Conservation (phyloP, 1,140 invertebrate species). For the Sycophila sp. region DNA sequence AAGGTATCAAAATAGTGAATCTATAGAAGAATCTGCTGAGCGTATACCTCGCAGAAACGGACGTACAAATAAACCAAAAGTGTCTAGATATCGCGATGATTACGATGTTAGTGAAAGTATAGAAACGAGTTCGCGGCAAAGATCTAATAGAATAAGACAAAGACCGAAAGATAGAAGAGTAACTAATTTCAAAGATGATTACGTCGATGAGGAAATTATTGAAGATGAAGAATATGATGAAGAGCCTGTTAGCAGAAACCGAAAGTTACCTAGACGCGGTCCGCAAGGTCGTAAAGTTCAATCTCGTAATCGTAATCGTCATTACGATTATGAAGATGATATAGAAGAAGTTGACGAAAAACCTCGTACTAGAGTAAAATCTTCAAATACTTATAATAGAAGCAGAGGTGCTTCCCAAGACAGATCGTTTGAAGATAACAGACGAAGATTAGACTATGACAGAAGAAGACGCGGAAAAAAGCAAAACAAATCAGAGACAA, state of each 20-base stretch:
- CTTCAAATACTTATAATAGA: not conserved
- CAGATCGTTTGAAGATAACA: not conserved
- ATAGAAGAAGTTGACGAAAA: slow-evolving; percentile 12
- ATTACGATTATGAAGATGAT: slow-evolving; percentile 32
- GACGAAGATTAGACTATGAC: not conserved
- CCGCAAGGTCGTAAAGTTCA: not conserved
- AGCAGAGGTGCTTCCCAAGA: not conserved
- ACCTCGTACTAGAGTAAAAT: slow-evolving; percentile 20
- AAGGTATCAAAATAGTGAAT: not conserved
- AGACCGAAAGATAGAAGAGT: not conserved
- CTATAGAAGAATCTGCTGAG: slow-evolving; percentile 1
- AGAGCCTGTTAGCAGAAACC: not conserved
- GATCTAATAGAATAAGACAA: slow-evolving; percentile 24
- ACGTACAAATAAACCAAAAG: not conserved
- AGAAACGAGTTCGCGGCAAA: not conserved
- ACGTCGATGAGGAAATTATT: slow-evolving; percentile 2
- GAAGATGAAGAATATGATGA: slow-evolving; percentile 16
- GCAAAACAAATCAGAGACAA: not conserved
- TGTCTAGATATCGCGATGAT: slow-evolving; percentile 18
- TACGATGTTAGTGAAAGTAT: slow-evolving; percentile 23
- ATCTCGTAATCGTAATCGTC: slow-evolving; percentile 8
- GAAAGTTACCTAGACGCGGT: not conserved
- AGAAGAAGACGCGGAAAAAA: not conserved
- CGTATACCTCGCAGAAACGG: slow-evolving; percentile 17
- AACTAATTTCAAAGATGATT: slow-evolving; percentile 19